Base-by-base conservation (phyloP, 2,888 invertebrate species). In the Zygothrica quintamaculata region DNA sequence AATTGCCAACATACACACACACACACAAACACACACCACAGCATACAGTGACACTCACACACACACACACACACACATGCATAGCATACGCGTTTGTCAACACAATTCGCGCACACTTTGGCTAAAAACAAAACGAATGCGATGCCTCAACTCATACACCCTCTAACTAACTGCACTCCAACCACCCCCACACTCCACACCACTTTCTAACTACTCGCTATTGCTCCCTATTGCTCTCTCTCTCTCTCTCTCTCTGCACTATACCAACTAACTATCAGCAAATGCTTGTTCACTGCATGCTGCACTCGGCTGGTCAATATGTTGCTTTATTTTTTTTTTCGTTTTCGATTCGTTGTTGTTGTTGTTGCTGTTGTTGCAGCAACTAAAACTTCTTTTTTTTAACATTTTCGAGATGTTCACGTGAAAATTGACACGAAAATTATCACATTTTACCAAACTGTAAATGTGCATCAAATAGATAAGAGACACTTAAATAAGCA, bases 241-340 rank as follows among this genome's bases (percentile, higher is more conserved):
- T 18, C 42, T 13, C 2, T 16, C 18, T 12, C 22, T 12, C 33
- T 7, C 9, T 26, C 26, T 9, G 37, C 26, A 46, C 31, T 5
- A 2, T 22, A 2, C 18, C 18, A 5, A 3, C 37, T 11, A 47
- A 11, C 46, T 42, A 34, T 57, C 52, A 29, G 15, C 66, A 69
- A 59, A 74, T 52, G 58, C 70, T 65, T 81, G 77, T 57, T 60
- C 71, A 60, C 57, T 81, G 76, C 76, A 73, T 66, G 61, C 79
- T 79, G 67, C 59, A 84, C 74, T 79, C 86, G 65, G 77, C 74
- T 86, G 80, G 80, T 80, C 80, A 80, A 86, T 79, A 80, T 84
- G 80, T 71, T 68, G 72, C 64, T 65, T 77, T 55, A 71, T 50
- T 34, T 7, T 34, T 26, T 77, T 55, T 70, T 50, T 34, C 6